Evolutionary conservation across 2,888 invertebrate species (phyloP).

Genomic region (Plebejus anna): DNA sequence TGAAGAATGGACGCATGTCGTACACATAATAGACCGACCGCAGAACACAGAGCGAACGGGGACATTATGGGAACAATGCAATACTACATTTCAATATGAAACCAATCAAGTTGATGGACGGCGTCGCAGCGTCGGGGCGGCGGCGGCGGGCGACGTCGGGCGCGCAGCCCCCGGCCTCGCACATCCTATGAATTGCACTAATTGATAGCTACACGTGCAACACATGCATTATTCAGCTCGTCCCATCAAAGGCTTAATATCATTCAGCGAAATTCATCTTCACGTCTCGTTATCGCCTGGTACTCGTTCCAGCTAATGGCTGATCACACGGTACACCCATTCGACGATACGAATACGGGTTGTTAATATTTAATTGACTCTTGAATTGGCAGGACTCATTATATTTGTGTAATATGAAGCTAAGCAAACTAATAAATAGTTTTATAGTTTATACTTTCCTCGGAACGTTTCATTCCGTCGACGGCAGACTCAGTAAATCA

Average conservation of each 20-base stretch:
- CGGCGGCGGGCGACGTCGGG: background rate
- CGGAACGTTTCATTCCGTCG: constrained; percentile 1
- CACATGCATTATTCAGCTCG: constrained; percentile 47
- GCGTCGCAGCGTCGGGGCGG: constrained; percentile 32
- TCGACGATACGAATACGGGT: background rate
- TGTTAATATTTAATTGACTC: background rate
- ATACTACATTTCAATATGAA: constrained; percentile 47
- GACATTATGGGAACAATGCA: constrained; percentile 31
- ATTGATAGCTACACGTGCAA: constrained; percentile 56
- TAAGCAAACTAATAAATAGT: background rate
- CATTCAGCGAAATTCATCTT: constrained; percentile 19
- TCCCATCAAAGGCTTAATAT: constrained; percentile 28
- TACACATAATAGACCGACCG: background rate
- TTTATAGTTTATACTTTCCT: constrained; percentile 2
- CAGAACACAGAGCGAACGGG: constrained; percentile 17
- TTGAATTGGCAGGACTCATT: background rate
- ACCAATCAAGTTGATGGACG: constrained; percentile 65
- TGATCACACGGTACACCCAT: background rate
- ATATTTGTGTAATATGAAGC: background rate
- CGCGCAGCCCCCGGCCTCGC: constrained; percentile 25
- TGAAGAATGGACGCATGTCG: background rate
- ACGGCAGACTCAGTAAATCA: constrained; percentile 18
- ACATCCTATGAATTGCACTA: constrained; percentile 43
- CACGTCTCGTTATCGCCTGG: background rate
- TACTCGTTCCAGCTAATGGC: background rate